Base-by-base conservation (phyloP, 1,140 invertebrate genomes). In the Drosophila azteca region DNA sequence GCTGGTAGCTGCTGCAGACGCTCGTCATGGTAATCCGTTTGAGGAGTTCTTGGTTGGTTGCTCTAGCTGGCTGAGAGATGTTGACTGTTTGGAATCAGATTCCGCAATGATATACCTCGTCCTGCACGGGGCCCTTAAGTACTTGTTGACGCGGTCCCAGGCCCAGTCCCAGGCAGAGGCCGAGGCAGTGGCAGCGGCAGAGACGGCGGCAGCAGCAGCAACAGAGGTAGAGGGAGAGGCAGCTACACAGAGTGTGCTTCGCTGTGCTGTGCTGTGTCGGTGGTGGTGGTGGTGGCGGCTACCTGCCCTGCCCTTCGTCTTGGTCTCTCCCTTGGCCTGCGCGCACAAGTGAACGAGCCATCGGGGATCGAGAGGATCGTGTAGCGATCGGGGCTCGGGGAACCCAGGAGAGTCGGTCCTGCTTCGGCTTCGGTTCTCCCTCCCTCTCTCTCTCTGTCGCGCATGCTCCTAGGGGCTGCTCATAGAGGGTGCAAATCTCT, bases 41-140 rank as follows among this genome's bases (percentile, higher is more conserved):
- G 49, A 49, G 50, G 11, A 39, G 35, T n/a, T n/a, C n/a, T n/a
- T 39, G 11, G 35, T 4, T 11, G 7, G 3, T 17, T 50, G 39
- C 8, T 35, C 44, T 59, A 31, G 43, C 35, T 51, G 55, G 22
- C 26, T 29, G 63, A 13, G 45, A 20, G 45, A 20, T 77, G 76
- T 77, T 89, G 63, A 85, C 90, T 88, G 85, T 79, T 55, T 79
- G 90, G 82, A 90, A 91, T 91, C 90, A 88, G 78, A 90, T 90
- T 85, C 77, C 89, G 81, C 61, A 91, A 91, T 92, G 90, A 91
- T 91, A 87, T 77, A 80, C 74, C 78, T 87, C 81, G 87, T 91
- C 78, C 90, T 90, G 67, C 69, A 48, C 63, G 46, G 50, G 45
- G 49, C 60, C 77, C 74, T 92, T 90, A 89, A 81, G 60, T 90